Evolutionary conservation across 1,140 invertebrate genomes (phyloP).

Genomic region (Pogonomyrmex barbatus): DNA sequence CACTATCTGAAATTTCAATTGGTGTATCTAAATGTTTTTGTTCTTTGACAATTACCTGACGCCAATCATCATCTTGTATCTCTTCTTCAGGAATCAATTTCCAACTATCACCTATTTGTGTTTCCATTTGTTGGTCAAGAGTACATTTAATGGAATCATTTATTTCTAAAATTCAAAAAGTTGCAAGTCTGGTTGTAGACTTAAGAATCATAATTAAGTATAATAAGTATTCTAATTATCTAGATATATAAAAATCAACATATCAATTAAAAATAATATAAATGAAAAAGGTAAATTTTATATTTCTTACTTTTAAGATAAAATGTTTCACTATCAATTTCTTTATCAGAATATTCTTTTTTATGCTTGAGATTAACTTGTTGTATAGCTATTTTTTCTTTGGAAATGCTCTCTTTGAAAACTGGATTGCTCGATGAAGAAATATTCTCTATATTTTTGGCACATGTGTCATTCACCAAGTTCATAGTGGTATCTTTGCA

Average conservation of each 20-base stretch:
- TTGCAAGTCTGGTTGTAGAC: not conserved
- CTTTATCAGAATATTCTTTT: not conserved
- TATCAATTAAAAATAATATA: not conserved
- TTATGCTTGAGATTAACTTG: not conserved
- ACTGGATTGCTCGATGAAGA: not conserved
- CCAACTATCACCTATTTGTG: not conserved
- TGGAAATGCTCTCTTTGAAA: not conserved
- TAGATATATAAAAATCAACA: not conserved
- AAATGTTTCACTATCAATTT: not conserved
- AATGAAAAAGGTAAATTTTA: not conserved
- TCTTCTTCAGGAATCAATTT: not conserved
- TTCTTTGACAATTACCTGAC: not conserved
- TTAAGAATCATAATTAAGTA: not conserved
- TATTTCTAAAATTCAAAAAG: conserved; percentile 66
- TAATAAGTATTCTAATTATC: not conserved
- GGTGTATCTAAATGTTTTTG: conserved; percentile 39
- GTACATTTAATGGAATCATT: not conserved
- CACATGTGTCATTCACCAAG: not conserved
- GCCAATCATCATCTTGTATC: not conserved
- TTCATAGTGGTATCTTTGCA: not conserved
- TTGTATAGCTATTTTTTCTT: not conserved
- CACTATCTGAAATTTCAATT: not conserved
- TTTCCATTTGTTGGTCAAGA: not conserved
- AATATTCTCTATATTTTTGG: not conserved
- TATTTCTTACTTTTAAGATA: conserved; percentile 8